A percentile compares a stretch with the other conserved stretches of the same genome.
Conservation (phyloP, 1,140 invertebrate genomes). For the Zaprionus inermis region DNA sequence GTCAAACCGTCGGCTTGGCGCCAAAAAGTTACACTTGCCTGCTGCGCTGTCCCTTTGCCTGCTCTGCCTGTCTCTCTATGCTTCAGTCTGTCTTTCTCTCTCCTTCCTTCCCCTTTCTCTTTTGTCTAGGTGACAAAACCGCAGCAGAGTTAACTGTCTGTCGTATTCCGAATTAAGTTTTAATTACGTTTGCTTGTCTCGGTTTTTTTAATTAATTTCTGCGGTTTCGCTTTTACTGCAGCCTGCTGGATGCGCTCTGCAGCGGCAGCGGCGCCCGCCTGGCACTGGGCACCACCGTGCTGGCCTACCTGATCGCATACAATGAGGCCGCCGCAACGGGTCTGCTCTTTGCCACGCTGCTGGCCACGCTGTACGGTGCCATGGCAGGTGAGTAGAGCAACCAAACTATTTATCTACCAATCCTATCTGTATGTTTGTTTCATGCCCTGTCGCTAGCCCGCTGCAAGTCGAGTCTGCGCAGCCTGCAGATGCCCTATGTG, state of each 20-base stretch:
- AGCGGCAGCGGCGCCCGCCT: conserved; percentile 76
- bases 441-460: conserved; percentile 26
- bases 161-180: conserved; percentile 24
- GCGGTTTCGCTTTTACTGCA: conserved; percentile 37
- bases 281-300: conserved; percentile 71
- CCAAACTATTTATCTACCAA: too few relatives aligned
- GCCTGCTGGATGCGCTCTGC: conserved; percentile 70
- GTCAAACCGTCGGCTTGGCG: conserved; percentile 39
- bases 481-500: conserved; percentile 81
- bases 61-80: too few relatives aligned
- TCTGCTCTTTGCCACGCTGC: conserved; percentile 64
- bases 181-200: conserved; percentile 9
- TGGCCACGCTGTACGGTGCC: conserved; percentile 68
- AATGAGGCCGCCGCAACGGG: conserved; percentile 76
- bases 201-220: conserved; percentile 47
- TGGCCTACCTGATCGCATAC: conserved; percentile 75
- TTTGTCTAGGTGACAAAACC: conserved; percentile 37
- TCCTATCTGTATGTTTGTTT: not conserved
- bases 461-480: conserved; percentile 73
- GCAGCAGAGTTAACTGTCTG: conserved; percentile 15
- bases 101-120: not conserved
- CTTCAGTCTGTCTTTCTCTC: not conserved
- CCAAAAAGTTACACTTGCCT: conserved; percentile 31
- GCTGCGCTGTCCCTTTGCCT: conserved; percentile 1
- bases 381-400: conserved; percentile 65